Conservation (phyloP, 35 echinoderm and acorn worm genomes). For the Diadema setosum region DNA sequence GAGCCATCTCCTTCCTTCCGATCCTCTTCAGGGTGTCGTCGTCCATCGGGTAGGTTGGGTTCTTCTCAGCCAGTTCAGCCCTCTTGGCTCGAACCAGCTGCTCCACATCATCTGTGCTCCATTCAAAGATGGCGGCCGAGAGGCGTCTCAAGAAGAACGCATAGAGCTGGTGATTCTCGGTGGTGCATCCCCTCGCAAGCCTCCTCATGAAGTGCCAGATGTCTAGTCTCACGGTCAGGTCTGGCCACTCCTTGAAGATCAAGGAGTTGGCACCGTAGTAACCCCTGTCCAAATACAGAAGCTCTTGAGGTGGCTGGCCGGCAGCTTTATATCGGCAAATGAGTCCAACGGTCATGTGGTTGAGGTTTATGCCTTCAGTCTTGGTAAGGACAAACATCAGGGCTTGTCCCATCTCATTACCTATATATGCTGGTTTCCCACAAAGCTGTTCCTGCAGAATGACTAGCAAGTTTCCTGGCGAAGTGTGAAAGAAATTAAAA, state of each 20-base stretch:
- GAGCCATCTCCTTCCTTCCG: background rate
- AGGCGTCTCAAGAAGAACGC: background rate
- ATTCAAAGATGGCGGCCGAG: conserved; percentile 49
- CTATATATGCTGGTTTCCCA: conserved; percentile 30
- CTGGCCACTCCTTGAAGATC: conserved; percentile 15
- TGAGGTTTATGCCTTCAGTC: background rate
- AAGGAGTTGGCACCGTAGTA: conserved; percentile 24
- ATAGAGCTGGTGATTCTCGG: conserved; percentile 38
- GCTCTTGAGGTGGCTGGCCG: background rate
- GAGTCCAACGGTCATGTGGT: background rate
- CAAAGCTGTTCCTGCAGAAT: background rate
- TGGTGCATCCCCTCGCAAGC: background rate
- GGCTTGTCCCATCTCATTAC: conserved; percentile 48
- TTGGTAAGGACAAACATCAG: conserved; percentile 35
- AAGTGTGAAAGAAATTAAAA: too few species aligned
- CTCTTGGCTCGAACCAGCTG: background rate
- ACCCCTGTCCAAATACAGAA: conserved; percentile 54
- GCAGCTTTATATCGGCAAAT: background rate
- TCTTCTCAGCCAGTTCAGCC: background rate
- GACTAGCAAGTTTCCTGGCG: background rate
- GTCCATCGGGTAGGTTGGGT: background rate
- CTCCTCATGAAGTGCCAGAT: conserved; percentile 73
- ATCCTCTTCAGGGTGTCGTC: background rate
- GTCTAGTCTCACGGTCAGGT: conserved; percentile 35
- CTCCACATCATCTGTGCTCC: conserved; percentile 26